These are phyloP conservation scores for Agrochola litura DNA, from an alignment of 2,888 invertebrate species.

Conservation along the genomic window DNA sequence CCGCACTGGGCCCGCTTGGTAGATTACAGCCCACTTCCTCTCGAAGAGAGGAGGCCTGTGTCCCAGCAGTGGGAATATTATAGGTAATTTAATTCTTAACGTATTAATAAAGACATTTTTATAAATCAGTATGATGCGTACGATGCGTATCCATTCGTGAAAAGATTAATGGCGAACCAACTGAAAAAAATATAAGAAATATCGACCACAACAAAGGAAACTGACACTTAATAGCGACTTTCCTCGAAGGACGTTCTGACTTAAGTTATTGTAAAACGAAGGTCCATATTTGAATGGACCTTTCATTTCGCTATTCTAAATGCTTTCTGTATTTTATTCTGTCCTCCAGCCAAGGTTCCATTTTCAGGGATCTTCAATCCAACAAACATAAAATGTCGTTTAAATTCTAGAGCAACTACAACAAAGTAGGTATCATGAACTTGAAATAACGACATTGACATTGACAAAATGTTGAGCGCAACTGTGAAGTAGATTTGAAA, in stretches of 20 bases:
- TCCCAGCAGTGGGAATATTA: too few species aligned
- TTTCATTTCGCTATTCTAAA: conserved; percentile 15
- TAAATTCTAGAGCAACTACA: conserved; percentile 14
- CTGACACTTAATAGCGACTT: not conserved
- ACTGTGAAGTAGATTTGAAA: conserved; percentile 26
- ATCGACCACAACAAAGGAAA: not conserved
- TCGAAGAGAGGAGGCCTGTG: too few species aligned
- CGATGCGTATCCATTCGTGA: not conserved
- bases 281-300: conserved; percentile 30
- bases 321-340: conserved; percentile 12
- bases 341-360: conserved; percentile 35
- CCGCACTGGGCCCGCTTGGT: too few species aligned
- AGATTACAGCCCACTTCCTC: too few species aligned
- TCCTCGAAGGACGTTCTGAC: not conserved
- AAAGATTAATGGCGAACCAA: not conserved
- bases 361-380: conserved; percentile 35
- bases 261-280: conserved; percentile 12
- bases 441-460: conserved; percentile 37
- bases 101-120: too few species aligned
- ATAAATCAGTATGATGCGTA: too few species aligned
- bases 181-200: not conserved
- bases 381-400: conserved; percentile 21
- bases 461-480: conserved; percentile 37
- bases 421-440: conserved; percentile 17
- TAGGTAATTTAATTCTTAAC: too few species aligned